These are phyloP conservation scores for Rutilus rutilus DNA, from an alignment of 2,113 vertebrate genomes.

Conservation along the genomic window DNA sequence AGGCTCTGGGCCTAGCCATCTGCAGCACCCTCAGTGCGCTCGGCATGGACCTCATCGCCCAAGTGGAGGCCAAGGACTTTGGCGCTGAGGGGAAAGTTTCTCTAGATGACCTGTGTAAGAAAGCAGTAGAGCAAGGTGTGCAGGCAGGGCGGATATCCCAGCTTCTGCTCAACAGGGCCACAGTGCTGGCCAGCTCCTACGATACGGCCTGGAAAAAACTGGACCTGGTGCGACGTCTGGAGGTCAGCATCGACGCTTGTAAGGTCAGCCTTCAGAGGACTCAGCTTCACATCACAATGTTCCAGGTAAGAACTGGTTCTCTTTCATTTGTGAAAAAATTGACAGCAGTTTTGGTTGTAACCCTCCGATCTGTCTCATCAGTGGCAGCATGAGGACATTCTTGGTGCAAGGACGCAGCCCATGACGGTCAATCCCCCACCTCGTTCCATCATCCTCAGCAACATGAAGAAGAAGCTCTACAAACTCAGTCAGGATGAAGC, in stretches of 20 bases:
- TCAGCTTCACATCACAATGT: constrained; percentile 94
- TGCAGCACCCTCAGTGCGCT: constrained; percentile 93
- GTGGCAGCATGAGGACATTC: constrained; percentile 98
- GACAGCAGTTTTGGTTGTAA: neutral
- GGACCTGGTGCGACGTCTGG: constrained; percentile 89
- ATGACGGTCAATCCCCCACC: constrained; percentile 90
- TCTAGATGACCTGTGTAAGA: constrained; percentile 95
- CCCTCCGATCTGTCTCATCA: constrained; percentile 56
- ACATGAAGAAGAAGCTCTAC: constrained; percentile 98
- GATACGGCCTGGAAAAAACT: constrained; percentile 98
- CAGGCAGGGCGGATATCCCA: constrained; percentile 86
- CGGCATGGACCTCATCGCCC: constrained; percentile 89
- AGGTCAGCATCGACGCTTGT: constrained; percentile 87
- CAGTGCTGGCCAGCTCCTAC: constrained; percentile 90
- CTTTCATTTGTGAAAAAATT: neutral
- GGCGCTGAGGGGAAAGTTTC: constrained; percentile 95
- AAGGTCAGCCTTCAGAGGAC: constrained; percentile 94
- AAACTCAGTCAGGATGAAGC: constrained; percentile 94
- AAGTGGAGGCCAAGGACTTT: constrained; percentile 96
- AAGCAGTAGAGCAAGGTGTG: constrained; percentile 92
- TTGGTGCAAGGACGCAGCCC: constrained; percentile 87
- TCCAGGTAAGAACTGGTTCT: constrained; percentile 80
- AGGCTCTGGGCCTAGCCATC: constrained; percentile 88
- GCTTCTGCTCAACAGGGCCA: constrained; percentile 91
- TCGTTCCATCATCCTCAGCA: constrained; percentile 91